Evolutionary conservation across 2,113 vertebrate genomes (phyloP), one percentile per base, ranked within the genome.

Genomic region (Podilymbus podiceps): DNA sequence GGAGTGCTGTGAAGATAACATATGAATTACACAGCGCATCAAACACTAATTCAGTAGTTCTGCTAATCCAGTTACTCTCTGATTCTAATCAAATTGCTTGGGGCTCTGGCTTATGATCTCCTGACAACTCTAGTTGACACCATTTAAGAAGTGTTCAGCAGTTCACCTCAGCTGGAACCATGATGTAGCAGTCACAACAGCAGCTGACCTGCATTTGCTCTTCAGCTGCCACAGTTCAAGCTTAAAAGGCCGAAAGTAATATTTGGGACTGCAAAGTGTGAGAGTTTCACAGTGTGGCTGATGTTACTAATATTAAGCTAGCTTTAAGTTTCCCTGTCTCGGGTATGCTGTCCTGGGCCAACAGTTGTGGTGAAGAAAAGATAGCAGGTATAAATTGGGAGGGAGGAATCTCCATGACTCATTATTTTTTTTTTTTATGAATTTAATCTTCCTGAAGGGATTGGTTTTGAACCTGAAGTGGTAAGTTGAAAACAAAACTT

Each of bases 41-140:
- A 91, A 87, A 82, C 68, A 85, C 84, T 94, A 93, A 95, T 95
- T 96, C 85, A 77, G 93, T 91, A 82, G 82, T 69, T 73, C 78
- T 9, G 8, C 89, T 96, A 95, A 97, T 97, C 87, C 23, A 1
- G 78, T 97, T 95, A 93, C 88, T 91, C 53, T 89, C 94, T 76
- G 89, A 92, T 94, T 95, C 87, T 91, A 94, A 89, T 89, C 77
- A 95, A 68, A 95, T 94, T 94, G 91, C 95, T 96, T 68, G 87
- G 44, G 94, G 93, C 94, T 96, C 91, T 96, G 84, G 16, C 66
- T 94, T 94, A 93, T 94, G 94, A 94, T 96, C 91, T 97, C 74
- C 81, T 94, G 91, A 91, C 89, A 88, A 64, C 80, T 95, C 67
- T 50, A 73, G 91, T 72, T 95, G 95, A 96, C 93, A 95, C 91